Percentiles rank a stretch among this genome's conserved stretches.
Evolutionary conservation across 2,797 vertebrate genomes (phyloP).

Genomic region (Xiphophorus birchmanni): DNA sequence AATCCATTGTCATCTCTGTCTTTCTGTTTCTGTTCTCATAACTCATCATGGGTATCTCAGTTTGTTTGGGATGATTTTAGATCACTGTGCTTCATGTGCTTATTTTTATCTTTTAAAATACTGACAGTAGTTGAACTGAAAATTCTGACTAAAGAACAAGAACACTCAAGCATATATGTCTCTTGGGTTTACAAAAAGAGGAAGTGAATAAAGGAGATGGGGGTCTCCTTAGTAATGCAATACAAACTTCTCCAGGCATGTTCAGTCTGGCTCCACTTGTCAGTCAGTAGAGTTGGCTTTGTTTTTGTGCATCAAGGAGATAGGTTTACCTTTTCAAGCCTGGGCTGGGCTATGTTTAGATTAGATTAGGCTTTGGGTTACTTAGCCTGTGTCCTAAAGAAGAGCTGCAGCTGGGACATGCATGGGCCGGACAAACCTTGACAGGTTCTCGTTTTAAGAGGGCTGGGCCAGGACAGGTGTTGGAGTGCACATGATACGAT

Average conservation of each 20-base stretch:
- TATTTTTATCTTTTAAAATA: constrained; percentile 45
- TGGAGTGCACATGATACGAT: constrained; percentile 40
- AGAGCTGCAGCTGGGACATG: constrained; percentile 52
- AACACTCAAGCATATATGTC: constrained; percentile 20
- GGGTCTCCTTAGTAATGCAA: constrained; percentile 59
- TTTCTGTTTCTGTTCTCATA: constrained; percentile 42
- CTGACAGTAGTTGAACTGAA: constrained; percentile 45
- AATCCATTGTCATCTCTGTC: constrained; percentile 47
- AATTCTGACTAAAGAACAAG: constrained; percentile 50
- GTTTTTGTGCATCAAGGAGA: constrained; percentile 70
- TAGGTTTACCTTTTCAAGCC: constrained; percentile 74
- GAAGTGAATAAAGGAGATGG: constrained; percentile 22
- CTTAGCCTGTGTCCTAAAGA: constrained; percentile 55
- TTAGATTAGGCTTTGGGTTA: constrained; percentile 67
- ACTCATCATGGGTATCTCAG: constrained; percentile 28
- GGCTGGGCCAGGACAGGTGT: constrained; percentile 46
- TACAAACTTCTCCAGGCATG: constrained; percentile 68
- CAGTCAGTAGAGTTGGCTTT: constrained; percentile 64
- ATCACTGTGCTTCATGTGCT: constrained; percentile 26
- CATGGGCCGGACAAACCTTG: constrained; percentile 46
- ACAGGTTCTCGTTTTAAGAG: constrained; percentile 33
- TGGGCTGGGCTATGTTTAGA: constrained; percentile 74
- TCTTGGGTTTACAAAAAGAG: constrained; percentile 42
- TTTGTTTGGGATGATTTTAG: constrained; percentile 48
- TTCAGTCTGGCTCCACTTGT: constrained; percentile 78